These are phyloP conservation scores for Endotricha flammealis DNA, from an alignment of 2,888 invertebrate species.

Conservation along the genomic window DNA sequence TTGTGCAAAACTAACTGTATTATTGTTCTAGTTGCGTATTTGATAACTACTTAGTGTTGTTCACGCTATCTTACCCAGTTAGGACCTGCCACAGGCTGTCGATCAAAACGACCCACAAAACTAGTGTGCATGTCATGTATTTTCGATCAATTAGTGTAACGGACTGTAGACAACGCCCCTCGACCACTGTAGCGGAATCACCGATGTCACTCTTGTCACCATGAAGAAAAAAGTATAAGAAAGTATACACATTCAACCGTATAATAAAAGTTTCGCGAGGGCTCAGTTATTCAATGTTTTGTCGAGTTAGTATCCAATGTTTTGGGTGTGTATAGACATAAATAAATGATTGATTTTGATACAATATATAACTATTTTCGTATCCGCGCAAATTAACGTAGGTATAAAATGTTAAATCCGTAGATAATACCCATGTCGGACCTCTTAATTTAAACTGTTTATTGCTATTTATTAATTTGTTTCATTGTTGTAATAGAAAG, in stretches of 20 bases:
- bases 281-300: too few relatives aligned
- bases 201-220: conserved; percentile 3
- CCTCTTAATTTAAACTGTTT: too few relatives aligned
- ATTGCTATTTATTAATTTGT: neutral
- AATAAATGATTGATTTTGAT: too few relatives aligned
- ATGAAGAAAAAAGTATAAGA: too few relatives aligned
- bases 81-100: conserved; percentile 13
- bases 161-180: conserved; percentile 33
- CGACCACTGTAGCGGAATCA: conserved; percentile 34
- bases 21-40: conserved; percentile 5
- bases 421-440: too few relatives aligned
- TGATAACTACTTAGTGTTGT: conserved; percentile 4
- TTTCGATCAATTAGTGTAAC: conserved; percentile 43
- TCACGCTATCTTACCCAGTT: neutral
- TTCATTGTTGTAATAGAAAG: conserved; percentile 1
- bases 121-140: conserved; percentile 45
- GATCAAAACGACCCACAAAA: conserved; percentile 31
- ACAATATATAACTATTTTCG: too few relatives aligned
- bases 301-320: too few relatives aligned
- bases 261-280: too few relatives aligned
- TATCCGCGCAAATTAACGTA: too few relatives aligned
- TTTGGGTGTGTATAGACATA: too few relatives aligned
- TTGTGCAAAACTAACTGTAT: conserved; percentile 7
- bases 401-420: too few relatives aligned
- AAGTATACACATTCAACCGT: too few relatives aligned